These are phyloP conservation scores for Temnothorax nylanderi DNA, from an alignment of 1,140 invertebrate species.

Conservation along the genomic window DNA sequence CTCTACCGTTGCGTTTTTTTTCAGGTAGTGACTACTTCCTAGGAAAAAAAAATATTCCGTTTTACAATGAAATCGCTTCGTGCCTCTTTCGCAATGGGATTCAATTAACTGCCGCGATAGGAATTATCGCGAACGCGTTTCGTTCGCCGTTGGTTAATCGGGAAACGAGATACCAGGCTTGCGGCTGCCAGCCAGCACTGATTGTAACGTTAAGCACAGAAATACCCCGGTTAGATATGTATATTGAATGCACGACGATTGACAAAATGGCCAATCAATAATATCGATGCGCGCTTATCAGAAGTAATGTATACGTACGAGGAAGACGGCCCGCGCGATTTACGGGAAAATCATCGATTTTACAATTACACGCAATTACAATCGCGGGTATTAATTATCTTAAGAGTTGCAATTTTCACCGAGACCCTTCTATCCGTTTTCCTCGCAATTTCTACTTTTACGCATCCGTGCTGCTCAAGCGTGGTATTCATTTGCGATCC, in stretches of 20 bases:
- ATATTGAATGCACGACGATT: constrained; percentile 53
- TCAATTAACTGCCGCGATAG: constrained; percentile 42
- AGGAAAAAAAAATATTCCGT: background rate
- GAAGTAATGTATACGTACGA: background rate
- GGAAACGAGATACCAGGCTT: background rate
- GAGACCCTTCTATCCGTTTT: background rate
- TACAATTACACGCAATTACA: background rate
- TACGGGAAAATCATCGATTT: background rate
- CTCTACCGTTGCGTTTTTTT: background rate
- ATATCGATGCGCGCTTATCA: constrained; percentile 22
- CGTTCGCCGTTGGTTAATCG: constrained; percentile 10
- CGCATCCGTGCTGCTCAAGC: too few species aligned
- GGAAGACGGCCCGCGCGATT: background rate
- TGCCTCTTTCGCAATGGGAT: background rate
- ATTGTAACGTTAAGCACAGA: constrained; percentile 42
- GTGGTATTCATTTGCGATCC: background rate
- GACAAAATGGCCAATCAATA: constrained; percentile 51
- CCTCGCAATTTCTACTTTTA: background rate
- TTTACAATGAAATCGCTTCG: background rate
- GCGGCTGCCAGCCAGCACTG: background rate
- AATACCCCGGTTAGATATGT: constrained; percentile 36
- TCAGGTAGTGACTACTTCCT: background rate
- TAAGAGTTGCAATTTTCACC: background rate
- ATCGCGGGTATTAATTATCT: background rate
- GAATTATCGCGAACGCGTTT: constrained; percentile 31